A percentile compares a stretch with the other conserved stretches of the same genome.
phyloP scores from a whole-genome alignment of 2,113 vertebrate species.

The Stegastes partitus region DNA sequence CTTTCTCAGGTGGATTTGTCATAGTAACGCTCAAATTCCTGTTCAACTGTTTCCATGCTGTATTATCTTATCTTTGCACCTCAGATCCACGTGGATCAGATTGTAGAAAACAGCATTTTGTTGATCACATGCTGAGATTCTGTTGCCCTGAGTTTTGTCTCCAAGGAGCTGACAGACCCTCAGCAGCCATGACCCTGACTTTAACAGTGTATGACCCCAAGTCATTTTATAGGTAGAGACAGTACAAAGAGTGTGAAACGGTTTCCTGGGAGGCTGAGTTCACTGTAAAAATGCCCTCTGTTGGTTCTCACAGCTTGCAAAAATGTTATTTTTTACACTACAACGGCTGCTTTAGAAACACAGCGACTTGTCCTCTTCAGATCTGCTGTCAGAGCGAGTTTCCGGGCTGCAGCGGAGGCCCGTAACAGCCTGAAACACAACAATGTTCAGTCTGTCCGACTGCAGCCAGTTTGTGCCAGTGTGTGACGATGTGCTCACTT shows the following conservation, averaged over 20 bases:
- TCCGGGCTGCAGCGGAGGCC: slow-evolving; percentile 31
- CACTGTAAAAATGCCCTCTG: not conserved
- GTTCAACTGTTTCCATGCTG: not conserved
- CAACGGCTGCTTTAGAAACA: not conserved
- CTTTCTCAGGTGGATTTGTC: no score
- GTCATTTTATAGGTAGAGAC: not conserved
- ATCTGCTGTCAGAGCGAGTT: slow-evolving; percentile 15
- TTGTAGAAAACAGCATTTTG: not conserved
- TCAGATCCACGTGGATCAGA: not conserved
- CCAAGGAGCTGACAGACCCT: not conserved
- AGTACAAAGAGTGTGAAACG: not conserved
- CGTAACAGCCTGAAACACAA: slow-evolving; percentile 37
- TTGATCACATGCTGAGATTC: not conserved
- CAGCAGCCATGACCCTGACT: not conserved
- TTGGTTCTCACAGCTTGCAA: not conserved
- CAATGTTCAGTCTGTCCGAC: slow-evolving; percentile 71
- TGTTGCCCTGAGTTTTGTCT: slow-evolving; percentile 1
- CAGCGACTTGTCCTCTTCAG: not conserved
- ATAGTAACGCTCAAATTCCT: no score
- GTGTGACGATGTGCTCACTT: slow-evolving; percentile 31
- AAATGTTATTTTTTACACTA: not conserved
- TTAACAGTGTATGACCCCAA: not conserved
- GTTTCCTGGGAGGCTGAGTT: not conserved
- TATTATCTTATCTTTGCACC: not conserved
- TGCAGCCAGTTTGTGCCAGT: slow-evolving; percentile 65